A percentile compares a stretch with the other conserved stretches of the same genome.
Evolutionary conservation across 2,797 vertebrate genomes (phyloP).

Genomic region (Platyrinchus mystaceus): DNA sequence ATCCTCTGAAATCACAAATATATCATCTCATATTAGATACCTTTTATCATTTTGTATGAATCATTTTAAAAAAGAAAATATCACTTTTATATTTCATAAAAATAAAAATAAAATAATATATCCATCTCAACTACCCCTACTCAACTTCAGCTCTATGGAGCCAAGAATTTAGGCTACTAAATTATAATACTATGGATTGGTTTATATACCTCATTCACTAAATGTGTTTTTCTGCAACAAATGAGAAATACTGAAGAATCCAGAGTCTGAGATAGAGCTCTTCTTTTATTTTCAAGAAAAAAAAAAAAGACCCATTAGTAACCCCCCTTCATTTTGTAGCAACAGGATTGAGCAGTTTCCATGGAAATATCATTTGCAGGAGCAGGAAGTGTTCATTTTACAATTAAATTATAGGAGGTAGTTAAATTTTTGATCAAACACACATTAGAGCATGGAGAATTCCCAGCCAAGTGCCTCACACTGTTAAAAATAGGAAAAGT

Average conservation of each 20-base stretch:
- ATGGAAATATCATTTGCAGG: conserved; percentile 56
- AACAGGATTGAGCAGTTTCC: conserved; percentile 47
- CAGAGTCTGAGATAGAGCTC: not conserved
- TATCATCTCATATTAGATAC: not conserved
- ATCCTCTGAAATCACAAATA: not conserved
- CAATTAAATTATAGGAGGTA: conserved; percentile 56
- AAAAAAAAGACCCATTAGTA: not conserved
- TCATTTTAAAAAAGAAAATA: not conserved
- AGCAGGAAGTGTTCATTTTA: conserved; percentile 41
- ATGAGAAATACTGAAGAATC: not conserved
- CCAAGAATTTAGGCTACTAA: not conserved
- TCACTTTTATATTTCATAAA: not conserved
- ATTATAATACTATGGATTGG: not conserved
- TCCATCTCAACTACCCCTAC: not conserved
- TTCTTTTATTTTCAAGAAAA: conserved; percentile 5
- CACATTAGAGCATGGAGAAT: conserved; percentile 36
- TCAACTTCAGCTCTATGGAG: not conserved
- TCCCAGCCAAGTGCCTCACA: not conserved
- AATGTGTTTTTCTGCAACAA: not conserved
- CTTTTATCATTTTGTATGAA: not conserved
- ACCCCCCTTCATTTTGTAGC: not conserved
- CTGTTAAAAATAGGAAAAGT: conserved; percentile 23
- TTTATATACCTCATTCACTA: not conserved
- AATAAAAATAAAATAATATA: not conserved
- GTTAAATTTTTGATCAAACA: conserved; percentile 66